A percentile compares a stretch with the other conserved stretches of the same genome.
These are phyloP conservation scores for Pseudorhombus dupliciocellatus DNA, from an alignment of 2,113 vertebrate species.

Conservation along the genomic window DNA sequence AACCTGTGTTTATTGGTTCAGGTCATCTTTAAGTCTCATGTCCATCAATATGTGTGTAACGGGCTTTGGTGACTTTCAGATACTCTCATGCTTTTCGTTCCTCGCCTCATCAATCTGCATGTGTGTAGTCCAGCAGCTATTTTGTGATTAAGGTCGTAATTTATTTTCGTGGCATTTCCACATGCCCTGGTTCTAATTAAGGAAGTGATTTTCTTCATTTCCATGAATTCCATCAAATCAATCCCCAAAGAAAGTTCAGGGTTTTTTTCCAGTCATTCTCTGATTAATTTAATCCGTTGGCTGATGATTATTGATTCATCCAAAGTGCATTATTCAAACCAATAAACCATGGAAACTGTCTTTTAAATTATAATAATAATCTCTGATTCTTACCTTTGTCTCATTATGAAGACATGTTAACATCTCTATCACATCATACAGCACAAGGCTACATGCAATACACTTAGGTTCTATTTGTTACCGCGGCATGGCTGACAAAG, in stretches of 20 bases:
- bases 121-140: constrained; percentile 2
- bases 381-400: no score
- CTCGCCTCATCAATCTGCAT: not conserved
- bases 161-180: constrained; percentile 4
- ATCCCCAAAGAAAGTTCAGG: not conserved
- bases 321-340: not conserved
- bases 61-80: not conserved
- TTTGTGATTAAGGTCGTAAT: constrained; percentile 2
- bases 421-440: no score
- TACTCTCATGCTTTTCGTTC: not conserved
- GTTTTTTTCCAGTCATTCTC: constrained; percentile 2
- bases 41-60: not conserved
- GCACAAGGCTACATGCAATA: no score
- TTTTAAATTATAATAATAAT: no score
- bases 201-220: constrained; percentile 9
- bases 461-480: no score
- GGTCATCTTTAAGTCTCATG: constrained; percentile 2
- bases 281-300: not conserved
- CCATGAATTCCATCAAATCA: not conserved
- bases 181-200: constrained; percentile 34
- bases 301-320: not conserved
- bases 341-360: no score
- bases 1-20: constrained; percentile 3
- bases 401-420: no score
- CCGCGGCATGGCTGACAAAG: no score